phyloP scores from a whole-genome alignment of 1,140 invertebrate genomes.

The Bombus impatiens region DNA sequence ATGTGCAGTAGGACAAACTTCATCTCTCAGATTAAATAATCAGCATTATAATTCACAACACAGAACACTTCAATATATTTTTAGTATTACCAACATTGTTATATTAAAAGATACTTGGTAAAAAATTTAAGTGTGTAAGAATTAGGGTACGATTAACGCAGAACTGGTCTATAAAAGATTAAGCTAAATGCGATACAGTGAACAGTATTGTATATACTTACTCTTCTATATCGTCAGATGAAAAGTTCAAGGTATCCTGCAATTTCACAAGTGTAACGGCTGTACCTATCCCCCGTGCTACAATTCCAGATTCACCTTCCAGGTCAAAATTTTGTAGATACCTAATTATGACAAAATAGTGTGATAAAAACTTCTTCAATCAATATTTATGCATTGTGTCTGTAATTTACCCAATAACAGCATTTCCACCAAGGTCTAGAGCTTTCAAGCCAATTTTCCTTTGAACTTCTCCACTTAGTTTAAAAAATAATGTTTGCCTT shows the following conservation, averaged over 20 bases:
- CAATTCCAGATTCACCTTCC: slow-evolving; percentile 98
- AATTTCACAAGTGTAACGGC: slow-evolving; percentile 89
- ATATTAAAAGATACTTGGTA: slow-evolving; percentile 2
- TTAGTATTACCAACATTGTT: background rate
- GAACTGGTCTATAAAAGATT: background rate
- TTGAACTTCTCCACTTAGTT: slow-evolving; percentile 96
- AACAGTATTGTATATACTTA: slow-evolving; percentile 80
- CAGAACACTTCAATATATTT: slow-evolving; percentile 34
- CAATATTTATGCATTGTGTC: slow-evolving; percentile 11
- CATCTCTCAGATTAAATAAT: slow-evolving; percentile 22
- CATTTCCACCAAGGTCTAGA: slow-evolving; percentile 96
- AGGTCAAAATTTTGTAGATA: slow-evolving; percentile 98
- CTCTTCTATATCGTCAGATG: slow-evolving; percentile 84
- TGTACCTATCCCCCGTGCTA: slow-evolving; percentile 95
- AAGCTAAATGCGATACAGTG: background rate
- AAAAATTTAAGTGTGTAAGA: background rate
- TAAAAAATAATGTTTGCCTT: slow-evolving; percentile 96
- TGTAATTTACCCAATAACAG: slow-evolving; percentile 90
- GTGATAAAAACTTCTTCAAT: background rate
- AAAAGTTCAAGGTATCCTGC: slow-evolving; percentile 78
- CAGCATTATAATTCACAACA: slow-evolving; percentile 51
- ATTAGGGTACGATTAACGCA: slow-evolving; percentile 7
- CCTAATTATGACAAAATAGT: slow-evolving; percentile 75
- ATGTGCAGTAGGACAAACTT: slow-evolving; percentile 5
- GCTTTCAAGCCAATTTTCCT: slow-evolving; percentile 97